These are phyloP conservation scores for Heptranchias perlo DNA, from an alignment of 2,113 vertebrate genomes.

Conservation along the genomic window DNA sequence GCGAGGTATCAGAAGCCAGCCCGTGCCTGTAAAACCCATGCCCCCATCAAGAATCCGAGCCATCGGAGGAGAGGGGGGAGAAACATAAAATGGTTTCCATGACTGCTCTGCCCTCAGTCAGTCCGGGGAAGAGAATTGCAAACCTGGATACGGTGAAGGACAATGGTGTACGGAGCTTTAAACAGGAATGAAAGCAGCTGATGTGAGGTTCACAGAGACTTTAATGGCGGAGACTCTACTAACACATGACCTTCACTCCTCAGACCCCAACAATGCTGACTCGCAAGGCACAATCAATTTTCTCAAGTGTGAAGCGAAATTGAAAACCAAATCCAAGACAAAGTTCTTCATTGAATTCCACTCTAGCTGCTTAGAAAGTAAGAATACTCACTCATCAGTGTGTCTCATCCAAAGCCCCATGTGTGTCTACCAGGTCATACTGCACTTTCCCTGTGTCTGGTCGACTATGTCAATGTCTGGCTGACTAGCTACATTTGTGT, in stretches of 20 bases:
- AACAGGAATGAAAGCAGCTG: neutral
- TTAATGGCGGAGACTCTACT: neutral
- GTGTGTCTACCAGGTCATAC: neutral
- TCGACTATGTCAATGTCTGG: neutral
- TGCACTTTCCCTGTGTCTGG: neutral
- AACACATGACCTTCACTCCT: neutral
- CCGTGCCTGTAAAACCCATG: neutral
- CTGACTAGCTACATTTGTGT: neutral
- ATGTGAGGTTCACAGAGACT: neutral
- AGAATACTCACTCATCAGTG: constrained; percentile 6
- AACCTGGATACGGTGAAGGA: neutral
- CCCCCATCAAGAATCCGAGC: neutral
- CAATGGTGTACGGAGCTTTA: too few relatives aligned
- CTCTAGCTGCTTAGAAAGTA: constrained; percentile 93
- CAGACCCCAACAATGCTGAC: constrained; percentile 71
- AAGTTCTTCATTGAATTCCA: constrained; percentile 95
- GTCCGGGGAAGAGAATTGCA: neutral
- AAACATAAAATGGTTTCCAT: neutral
- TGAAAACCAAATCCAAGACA: constrained; percentile 91
- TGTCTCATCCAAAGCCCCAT: neutral
- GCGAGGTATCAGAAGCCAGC: neutral
- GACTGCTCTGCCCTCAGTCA: neutral
- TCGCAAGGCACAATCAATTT: constrained; percentile 83
- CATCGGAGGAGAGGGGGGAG: neutral
- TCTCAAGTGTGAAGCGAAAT: constrained; percentile 72